Base-by-base conservation (phyloP, 2,797 vertebrate species). In the Rhynchonycteris naso region DNA sequence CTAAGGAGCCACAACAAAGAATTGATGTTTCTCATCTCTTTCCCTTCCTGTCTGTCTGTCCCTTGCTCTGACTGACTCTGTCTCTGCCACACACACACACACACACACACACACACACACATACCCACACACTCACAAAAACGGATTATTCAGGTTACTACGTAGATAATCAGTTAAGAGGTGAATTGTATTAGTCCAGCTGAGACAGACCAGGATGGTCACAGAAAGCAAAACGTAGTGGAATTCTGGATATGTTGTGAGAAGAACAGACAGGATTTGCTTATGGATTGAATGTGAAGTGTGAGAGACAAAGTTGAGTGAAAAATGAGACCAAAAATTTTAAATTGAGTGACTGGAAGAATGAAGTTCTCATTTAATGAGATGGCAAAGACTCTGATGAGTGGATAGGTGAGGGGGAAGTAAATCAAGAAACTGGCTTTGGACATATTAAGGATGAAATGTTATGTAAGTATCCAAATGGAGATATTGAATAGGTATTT, bases 361-460 rank as follows among this genome's bases (percentile, higher is more conserved):
- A 75, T 74, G 26, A 66, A 86, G 30, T 85, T 91, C 69, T 74
- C 50, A 52, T 81, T 66, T 87, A 94, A 94, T 26, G 38, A 91
- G 52, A 94, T 65, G 66, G 22, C 28, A 81, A 18, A 91, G 58
- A 66, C 30, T n/a, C 43, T n/a, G n/a, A 54, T 80, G 58, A 50
- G 30, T 80, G 11, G 7, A 11, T 87, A 58, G 81, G 28, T 72
- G 13, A 75, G 65, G 15, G 21, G 7, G 12, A 68, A 28, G 19
- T 74, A 94, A 87, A 50, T 75, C 24, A 69, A 71, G 68, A 94
- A 38, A 59, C n/a, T 75, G 50, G 24, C 12, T 80, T 94, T 86
- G 83, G 30, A 59, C 38, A 59, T 50, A 35, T 56, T 80, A 58
- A 81, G 21, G 26, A 38, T 81, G 30, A 80, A 74, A 74, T 80